phyloP scores from a whole-genome alignment of 2,888 invertebrate species.

The Clitarchus hookeri region DNA sequence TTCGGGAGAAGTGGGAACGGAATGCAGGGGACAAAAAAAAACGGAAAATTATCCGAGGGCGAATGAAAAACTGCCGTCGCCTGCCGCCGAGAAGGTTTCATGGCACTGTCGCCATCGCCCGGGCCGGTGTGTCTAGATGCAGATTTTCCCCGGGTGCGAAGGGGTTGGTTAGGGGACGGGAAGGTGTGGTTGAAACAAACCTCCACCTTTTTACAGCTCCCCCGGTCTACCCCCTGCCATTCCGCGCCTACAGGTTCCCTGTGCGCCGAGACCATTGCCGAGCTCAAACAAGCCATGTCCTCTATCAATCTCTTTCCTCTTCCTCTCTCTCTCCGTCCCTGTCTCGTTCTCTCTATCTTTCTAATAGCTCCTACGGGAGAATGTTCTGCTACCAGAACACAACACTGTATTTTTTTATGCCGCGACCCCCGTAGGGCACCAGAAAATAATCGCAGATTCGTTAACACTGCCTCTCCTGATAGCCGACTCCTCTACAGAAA shows the following conservation, averaged over 20 bases:
- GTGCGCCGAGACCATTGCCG: not conserved
- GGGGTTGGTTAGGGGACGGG: not conserved
- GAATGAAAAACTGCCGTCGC: not conserved
- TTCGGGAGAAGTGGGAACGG: not conserved
- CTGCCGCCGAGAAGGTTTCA: not conserved
- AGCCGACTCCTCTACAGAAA: not conserved
- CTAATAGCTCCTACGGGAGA: not conserved
- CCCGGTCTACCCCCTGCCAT: not conserved
- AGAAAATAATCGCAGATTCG: slow-evolving; percentile 3
- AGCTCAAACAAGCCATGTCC: not conserved
- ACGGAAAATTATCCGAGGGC: not conserved
- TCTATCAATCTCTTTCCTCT: not conserved
- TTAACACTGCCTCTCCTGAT: not conserved
- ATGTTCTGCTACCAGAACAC: not conserved
- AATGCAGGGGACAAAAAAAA: not conserved
- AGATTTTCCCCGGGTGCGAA: not conserved
- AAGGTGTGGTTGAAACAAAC: not conserved
- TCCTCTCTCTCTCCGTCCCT: not conserved
- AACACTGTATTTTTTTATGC: not conserved
- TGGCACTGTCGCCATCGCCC: not conserved
- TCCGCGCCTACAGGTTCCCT: not conserved
- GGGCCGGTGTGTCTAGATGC: not conserved
- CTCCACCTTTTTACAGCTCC: not conserved
- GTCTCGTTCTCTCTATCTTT: not conserved
- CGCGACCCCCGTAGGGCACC: not conserved